phyloP scores from a whole-genome alignment of 2,113 vertebrate species.

The Peromyscus leucopus region DNA sequence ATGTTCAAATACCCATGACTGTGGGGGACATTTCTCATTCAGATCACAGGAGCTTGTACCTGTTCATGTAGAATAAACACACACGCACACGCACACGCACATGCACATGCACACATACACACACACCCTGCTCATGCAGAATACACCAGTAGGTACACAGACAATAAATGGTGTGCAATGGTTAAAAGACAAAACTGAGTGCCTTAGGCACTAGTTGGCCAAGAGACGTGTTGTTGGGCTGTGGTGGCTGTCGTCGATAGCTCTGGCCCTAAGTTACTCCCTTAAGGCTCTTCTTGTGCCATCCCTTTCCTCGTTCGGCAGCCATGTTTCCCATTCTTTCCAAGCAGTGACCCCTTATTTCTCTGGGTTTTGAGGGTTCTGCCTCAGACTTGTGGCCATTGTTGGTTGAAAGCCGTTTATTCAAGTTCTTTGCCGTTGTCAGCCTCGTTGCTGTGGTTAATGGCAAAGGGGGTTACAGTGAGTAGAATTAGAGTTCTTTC shows the following conservation, averaged over 20 bases:
- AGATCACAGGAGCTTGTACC: not conserved
- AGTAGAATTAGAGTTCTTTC: constrained; percentile 85
- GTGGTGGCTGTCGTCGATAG: not conserved
- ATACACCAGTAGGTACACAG: not conserved
- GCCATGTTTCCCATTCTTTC: constrained; percentile 45
- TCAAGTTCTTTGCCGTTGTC: constrained; percentile 79
- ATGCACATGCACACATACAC: not conserved
- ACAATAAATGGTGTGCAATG: not conserved
- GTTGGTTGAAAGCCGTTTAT: constrained; percentile 68
- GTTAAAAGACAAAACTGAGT: not conserved
- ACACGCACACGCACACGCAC: not conserved
- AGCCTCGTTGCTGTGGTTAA: constrained; percentile 76
- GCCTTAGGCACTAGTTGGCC: not conserved
- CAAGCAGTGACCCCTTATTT: constrained; percentile 50
- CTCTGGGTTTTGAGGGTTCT: constrained; percentile 48
- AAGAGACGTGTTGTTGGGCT: not conserved
- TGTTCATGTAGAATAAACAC: not conserved
- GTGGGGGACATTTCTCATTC: not conserved
- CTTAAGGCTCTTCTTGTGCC: no score
- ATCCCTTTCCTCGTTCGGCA: not conserved
- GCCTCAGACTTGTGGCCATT: constrained; percentile 10
- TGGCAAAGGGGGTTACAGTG: constrained; percentile 80
- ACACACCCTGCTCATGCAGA: not conserved
- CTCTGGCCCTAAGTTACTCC: not conserved
- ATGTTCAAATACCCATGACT: not conserved